Evolutionary conservation across 1,140 invertebrate species (phyloP), one percentile per base, ranked within the genome.

Genomic region (Papilio polyxenes): DNA sequence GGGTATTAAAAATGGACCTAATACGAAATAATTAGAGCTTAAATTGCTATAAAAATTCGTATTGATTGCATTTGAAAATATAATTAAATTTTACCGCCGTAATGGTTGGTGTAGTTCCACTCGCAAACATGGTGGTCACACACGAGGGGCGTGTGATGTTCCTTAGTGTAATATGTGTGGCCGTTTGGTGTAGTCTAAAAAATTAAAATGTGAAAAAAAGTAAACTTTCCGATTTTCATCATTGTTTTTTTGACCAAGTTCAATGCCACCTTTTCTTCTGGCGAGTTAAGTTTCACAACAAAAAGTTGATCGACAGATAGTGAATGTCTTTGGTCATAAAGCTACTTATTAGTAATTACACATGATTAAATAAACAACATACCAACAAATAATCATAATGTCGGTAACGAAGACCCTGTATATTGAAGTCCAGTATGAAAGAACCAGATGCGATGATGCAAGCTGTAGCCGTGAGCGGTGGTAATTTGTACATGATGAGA

Each of bases 361-460:
- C 5, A 56, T 56, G 13, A 56, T 15, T 51, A 53, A 78, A 20
- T 72, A 10, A 49, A 69, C 1, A 40, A 82, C 83, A 87, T 86
- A 94, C 93, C 87, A 94, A 82, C 56, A 94, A 86, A 82, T 85
- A 94, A 74, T 94, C 93, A 44, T 92, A 87, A 80, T 94, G 93
- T 17, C 93, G 81, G 76, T 90, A 94, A 79, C 92, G 84, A 48
- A 94, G 76, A 2, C 93, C 93, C 72, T 94, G 93, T 80, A 94
- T 91, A 80, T 94, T 94, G 85, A 93, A 94, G 81, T 94, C 93
- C 49, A 94, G 85, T 31, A 94, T 94, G 65, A 93, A 94, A 9
- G 93, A 91, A 0, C 93, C 93, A 0, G 93, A 94, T 0, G 92
- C 83, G 77, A 94, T 90, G 85, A 93, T 91, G 78, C 93, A 94